A percentile compares a stretch with the other conserved stretches of the same genome.
Evolutionary conservation across 2,888 invertebrate genomes (phyloP).

Genomic region (Rhaphigaster nebulosa): DNA sequence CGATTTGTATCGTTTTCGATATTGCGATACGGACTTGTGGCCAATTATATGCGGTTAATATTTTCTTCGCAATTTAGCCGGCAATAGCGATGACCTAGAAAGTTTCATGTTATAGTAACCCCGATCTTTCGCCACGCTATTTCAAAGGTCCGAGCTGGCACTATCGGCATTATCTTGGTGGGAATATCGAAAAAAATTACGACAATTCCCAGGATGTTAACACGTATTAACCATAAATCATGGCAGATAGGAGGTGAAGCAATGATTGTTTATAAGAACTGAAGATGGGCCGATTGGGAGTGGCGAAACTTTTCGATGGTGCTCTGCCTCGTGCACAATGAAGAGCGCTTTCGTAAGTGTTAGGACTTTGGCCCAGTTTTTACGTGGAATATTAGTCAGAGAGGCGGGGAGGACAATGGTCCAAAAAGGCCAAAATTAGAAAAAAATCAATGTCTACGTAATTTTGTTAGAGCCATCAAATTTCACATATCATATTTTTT

Average conservation of each 20-base stretch:
- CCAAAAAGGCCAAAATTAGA: too few relatives aligned
- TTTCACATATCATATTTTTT: too few relatives aligned
- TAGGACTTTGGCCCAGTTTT: background rate
- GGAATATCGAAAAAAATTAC: constrained; percentile 33
- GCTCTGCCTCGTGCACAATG: background rate
- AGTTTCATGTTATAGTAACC: constrained; percentile 19
- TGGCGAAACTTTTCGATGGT: background rate
- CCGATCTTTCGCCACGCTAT: constrained; percentile 5
- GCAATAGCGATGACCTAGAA: background rate
- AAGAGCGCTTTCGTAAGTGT: background rate
- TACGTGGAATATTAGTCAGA: too few relatives aligned
- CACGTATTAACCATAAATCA: constrained; percentile 29
- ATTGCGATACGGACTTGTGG: background rate
- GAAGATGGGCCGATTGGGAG: background rate
- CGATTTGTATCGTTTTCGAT: constrained; percentile 20
- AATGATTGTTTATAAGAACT: background rate
- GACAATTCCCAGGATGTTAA: constrained; percentile 2
- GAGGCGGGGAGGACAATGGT: too few relatives aligned
- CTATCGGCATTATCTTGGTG: background rate
- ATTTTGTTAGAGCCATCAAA: too few relatives aligned
- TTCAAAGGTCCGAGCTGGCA: constrained; percentile 4
- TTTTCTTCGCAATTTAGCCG: background rate
- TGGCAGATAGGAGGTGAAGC: background rate
- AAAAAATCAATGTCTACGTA: too few relatives aligned
- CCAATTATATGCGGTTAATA: constrained; percentile 38